These are phyloP conservation scores for Theristicus caerulescens DNA, from an alignment of 2,113 vertebrate genomes.

Conservation along the genomic window DNA sequence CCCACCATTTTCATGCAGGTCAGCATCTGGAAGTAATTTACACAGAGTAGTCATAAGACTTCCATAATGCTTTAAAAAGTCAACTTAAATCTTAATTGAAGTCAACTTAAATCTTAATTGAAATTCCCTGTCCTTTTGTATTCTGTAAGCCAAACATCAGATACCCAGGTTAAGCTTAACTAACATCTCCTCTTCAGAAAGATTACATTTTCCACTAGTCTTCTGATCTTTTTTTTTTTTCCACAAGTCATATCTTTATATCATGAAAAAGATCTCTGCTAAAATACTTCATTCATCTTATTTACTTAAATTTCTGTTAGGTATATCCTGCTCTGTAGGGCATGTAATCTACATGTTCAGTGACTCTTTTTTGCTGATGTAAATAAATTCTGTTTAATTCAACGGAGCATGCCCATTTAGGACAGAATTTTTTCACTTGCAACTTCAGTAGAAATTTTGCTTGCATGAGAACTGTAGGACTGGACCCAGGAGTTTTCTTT, in stretches of 20 bases:
- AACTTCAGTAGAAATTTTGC: background rate
- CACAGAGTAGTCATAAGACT: conserved; percentile 65
- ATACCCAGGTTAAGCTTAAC: background rate
- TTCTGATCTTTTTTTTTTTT: background rate
- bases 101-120: conserved; percentile 58
- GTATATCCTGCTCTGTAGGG: background rate
- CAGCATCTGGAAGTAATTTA: conserved; percentile 76
- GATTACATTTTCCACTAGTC: background rate
- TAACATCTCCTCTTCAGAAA: conserved; percentile 32
- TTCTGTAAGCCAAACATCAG: background rate
- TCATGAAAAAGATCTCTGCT: background rate
- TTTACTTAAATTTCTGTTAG: background rate
- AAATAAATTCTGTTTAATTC: background rate
- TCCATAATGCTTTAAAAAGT: conserved; percentile 60
- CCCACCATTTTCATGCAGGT: conserved; percentile 49
- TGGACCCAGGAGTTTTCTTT: background rate
- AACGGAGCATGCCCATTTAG: background rate
- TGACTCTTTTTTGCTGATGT: background rate
- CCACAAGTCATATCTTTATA: background rate
- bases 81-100: conserved; percentile 59
- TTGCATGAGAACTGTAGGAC: background rate
- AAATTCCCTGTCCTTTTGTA: conserved; percentile 46
- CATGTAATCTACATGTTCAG: background rate
- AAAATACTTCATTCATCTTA: background rate
- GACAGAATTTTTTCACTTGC: background rate